Evolutionary conservation across 2,113 vertebrate genomes (phyloP).

Genomic region (Ursus arctos): DNA sequence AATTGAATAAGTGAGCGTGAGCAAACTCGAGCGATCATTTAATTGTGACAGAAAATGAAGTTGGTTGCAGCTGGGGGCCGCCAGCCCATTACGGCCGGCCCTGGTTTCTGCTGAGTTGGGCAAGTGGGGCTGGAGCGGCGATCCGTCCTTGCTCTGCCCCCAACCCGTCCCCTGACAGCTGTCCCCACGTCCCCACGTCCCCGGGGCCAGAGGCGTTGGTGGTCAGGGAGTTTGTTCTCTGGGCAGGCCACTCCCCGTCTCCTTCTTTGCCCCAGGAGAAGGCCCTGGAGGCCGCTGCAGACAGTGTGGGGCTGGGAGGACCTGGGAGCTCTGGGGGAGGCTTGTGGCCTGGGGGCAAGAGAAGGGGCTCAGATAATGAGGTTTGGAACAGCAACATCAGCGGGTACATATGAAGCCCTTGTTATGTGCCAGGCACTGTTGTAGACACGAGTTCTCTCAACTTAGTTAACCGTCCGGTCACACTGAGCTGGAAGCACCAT

Average conservation of each 20-base stretch:
- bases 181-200: fast-evolving
- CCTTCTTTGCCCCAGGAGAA: neutral
- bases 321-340: fast-evolving
- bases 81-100: conserved; percentile 40
- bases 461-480: neutral
- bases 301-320: neutral
- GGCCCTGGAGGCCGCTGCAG: neutral
- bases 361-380: fast-evolving
- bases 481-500: no score
- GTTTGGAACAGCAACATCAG: neutral
- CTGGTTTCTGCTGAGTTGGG: conserved; percentile 74
- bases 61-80: conserved; percentile 72
- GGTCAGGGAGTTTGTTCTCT: neutral
- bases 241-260: neutral
- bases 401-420: fast-evolving
- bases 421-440: neutral
- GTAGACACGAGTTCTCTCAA: no score
- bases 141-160: conserved; percentile 35
- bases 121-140: fast-evolving
- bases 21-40: conserved; percentile 64
- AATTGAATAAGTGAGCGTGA: conserved; percentile 79
- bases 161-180: neutral
- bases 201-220: neutral
- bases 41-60: conserved; percentile 83
- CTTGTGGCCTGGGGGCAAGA: neutral